Evolutionary conservation across 2,888 invertebrate species (phyloP).

Genomic region (Iselma pallidipennis): DNA sequence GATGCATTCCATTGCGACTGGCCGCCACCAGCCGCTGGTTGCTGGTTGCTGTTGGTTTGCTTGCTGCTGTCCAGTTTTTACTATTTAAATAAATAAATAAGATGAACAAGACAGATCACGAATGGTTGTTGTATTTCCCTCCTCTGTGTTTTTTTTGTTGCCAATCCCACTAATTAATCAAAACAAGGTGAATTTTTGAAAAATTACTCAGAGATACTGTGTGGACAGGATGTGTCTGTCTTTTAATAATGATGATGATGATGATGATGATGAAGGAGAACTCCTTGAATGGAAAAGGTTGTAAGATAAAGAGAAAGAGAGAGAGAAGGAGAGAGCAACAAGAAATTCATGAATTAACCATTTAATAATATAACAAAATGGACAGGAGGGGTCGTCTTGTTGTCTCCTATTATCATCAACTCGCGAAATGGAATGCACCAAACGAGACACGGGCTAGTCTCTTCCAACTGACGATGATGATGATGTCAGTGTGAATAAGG

Average conservation of each 20-base stretch:
- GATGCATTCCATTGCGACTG: conserved; percentile 34
- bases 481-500: conserved; percentile 24
- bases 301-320: no score
- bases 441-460: neutral
- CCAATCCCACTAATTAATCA: neutral
- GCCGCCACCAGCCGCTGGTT: neutral
- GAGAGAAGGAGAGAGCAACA: no score
- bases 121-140: no score
- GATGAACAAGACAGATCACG: neutral
- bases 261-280: neutral
- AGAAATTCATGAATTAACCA: neutral
- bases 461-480: neutral
- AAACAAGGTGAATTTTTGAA: neutral
- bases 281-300: neutral
- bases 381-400: neutral
- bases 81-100: conserved; percentile 43
- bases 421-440: neutral
- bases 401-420: neutral
- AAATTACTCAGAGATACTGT: neutral
- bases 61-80: conserved; percentile 18
- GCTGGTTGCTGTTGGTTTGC: conserved; percentile 33
- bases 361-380: neutral
- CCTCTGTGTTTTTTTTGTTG: neutral
- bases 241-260: neutral
- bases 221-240: neutral